Evolutionary conservation across 1,140 invertebrate genomes (phyloP), one percentile per base, ranked within the genome.

Genomic region (Zaprionus nigranus): DNA sequence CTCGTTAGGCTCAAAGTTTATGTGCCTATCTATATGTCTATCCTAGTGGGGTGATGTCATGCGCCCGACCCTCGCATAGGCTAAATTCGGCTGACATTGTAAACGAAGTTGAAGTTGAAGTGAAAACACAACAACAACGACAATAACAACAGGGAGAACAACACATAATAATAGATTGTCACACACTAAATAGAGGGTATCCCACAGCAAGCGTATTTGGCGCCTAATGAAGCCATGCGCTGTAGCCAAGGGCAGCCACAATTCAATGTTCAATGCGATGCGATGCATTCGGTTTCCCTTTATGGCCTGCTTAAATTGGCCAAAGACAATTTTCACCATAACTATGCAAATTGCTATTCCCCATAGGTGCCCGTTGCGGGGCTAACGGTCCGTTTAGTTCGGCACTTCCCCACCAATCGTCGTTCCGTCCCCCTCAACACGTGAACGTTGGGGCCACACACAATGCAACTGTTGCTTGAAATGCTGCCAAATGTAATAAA

Each of bases 401-500:
- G n/a, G 30, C 28, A 40, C 15, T n/a, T 15, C 38, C 38, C 38
- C 38, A n/a, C 13, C 9, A 30, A 30, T 3, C 30, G 0, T 30
- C 30, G 7, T 11, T 20, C 46, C 17, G n/a, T 24, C 46, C 20
- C 40, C 40, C 24, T 24, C 40, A n/a, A 6, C 46, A 51, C 12
- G 6, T 9, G 17, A 11, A 24, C 20, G 7, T 5, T 17, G 53
- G 30, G 13, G 73, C 78, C 78, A 74, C 62, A 72, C 56, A 58
- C 56, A 34, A 58, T 58, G 56, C 74, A 76, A 71, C 43, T 64
- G 59, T 36, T 69, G 68, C 60, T 79, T 78, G 69, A 67, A 69
- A 28, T 36, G 68, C 54, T 73, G 78, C 64, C 75, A 80, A 78
- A 74, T 80, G 67, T 60, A 74, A 82, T 82, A 82, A 82, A 82